Evolutionary conservation across 2,113 vertebrate genomes (phyloP), one percentile per base, ranked within the genome.

Genomic region (Tiliqua scincoides): DNA sequence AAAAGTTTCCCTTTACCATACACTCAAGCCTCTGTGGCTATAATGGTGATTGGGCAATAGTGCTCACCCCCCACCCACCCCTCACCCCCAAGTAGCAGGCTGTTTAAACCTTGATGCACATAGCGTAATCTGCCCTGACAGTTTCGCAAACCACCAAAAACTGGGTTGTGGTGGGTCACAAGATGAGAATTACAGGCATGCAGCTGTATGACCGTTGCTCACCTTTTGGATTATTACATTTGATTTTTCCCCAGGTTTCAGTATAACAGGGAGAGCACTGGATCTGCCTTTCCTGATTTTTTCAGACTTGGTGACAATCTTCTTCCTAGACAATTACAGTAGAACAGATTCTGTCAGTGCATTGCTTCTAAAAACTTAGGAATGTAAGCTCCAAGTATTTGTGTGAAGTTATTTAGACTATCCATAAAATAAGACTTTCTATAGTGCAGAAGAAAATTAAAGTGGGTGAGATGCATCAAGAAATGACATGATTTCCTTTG

Each of bases 231-330:
- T 85, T 3, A 62, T 63, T 68, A 84, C 71, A 65, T 75, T 84
- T 82, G 90, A 35, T 59, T 85, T 85, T 89, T 92, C 94, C 78
- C 75, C 85, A 30, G 18, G 14, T 83, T 93, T 92, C 71, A 84
- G 12, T 87, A 27, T 61, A 0, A 71, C 70, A 76, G 85, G 62
- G 73, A 95, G 86, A 81, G 84, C 0, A 52, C 79, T 82, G 61
- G 85, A 79, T 84, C 70, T 93, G 25, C 17, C 27, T 89, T 85
- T 90, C 84, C 63, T 86, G 70, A 72, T 0, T 2, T 91, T 96
- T 91, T 92, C 91, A 85, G 89, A 40, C 75, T 95, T 72, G 21
- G 3, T 70, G 10, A 35, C n/a, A 92, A 93, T 89, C 77, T 81
- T 75, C 81, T 79, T 94, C 62, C 93, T 95, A 25, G 20, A 77